phyloP scores from a whole-genome alignment of 2,888 invertebrate genomes.

The Cerceris ruficornis region DNA sequence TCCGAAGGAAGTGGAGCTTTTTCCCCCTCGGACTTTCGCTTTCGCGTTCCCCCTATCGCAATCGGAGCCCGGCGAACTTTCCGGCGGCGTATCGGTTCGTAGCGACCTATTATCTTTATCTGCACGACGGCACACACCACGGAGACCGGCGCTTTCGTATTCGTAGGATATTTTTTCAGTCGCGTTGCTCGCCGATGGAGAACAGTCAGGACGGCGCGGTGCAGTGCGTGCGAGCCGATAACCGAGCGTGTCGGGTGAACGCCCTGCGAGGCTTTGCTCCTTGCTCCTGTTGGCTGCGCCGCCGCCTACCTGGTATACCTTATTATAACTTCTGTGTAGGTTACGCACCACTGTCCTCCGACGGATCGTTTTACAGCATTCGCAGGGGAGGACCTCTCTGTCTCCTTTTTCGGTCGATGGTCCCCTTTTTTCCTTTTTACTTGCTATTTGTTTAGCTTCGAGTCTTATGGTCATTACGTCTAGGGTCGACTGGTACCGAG shows the following conservation, averaged over 20 bases:
- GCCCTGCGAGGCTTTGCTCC: constrained; percentile 68
- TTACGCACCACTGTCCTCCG: constrained; percentile 33
- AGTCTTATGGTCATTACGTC: too few species aligned
- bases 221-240: constrained; percentile 58
- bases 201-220: constrained; percentile 45
- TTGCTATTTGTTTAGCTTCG: not conserved
- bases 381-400: not conserved
- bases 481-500: too few species aligned
- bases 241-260: constrained; percentile 73
- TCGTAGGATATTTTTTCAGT: constrained; percentile 26
- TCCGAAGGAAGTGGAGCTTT: constrained; percentile 37
- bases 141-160: constrained; percentile 41
- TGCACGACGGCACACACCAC: constrained; percentile 33
- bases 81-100: constrained; percentile 9
- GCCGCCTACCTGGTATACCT: constrained; percentile 70
- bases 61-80: constrained; percentile 22
- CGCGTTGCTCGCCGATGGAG: constrained; percentile 27
- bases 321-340: constrained; percentile 66
- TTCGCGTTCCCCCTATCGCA: constrained; percentile 19
- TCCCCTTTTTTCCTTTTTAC: not conserved
- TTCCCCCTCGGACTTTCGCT: not conserved
- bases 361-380: not conserved
- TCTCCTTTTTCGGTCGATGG: not conserved
- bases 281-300: constrained; percentile 53
- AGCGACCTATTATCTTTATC: constrained; percentile 59